Evolutionary conservation across 1,140 invertebrate species (phyloP), one percentile per base, ranked within the genome.

Genomic region (Geopemphigus sp.): DNA sequence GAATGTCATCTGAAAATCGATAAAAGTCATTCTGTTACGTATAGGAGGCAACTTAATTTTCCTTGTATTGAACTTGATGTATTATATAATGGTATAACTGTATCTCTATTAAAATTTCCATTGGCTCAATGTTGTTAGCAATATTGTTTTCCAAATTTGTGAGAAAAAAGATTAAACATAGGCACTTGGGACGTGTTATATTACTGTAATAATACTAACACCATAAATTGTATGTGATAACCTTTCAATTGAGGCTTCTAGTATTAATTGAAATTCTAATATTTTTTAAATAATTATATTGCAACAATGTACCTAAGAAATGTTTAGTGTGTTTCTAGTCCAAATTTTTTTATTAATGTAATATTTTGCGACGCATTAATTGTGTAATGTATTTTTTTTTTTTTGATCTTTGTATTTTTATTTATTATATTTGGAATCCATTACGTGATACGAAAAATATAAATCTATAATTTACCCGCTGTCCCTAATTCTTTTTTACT

Each of bases 271-370:
- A 26, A 24, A 47, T 12, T 45, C 1, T 19, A 50, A 68, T 29
- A 50, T 24, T 70, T 29, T 53, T 50, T 15, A 70, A 47, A 53
- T 53, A 53, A 53, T 70, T 53, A 26, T 70, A 53, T 70, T 26
- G 53, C 47, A 29, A 24, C 17, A 53, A 29, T 19, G 24, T 15
- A 63, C 26, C 3, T 3, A 12, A 11, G 17, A 53, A 24, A 29
- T 70, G 45, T 70, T 19, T 70, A 53, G 68, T 70, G 68, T 70
- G 47, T 70, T 26, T 70, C 68, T 70, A 70, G 68, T 70, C 68
- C 29, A 53, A 70, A 70, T 53, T 70, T 26, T 15, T 53, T 70
- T 53, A 26, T 19, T 53, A 26, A 53, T 19, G n/a, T 70, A 54
- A 53, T 3, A 19, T 29, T 53, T 24, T 53, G 22, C 5, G 24